These are phyloP conservation scores for Mustela erminea DNA, from an alignment of 2,797 vertebrate species.

Conservation along the genomic window DNA sequence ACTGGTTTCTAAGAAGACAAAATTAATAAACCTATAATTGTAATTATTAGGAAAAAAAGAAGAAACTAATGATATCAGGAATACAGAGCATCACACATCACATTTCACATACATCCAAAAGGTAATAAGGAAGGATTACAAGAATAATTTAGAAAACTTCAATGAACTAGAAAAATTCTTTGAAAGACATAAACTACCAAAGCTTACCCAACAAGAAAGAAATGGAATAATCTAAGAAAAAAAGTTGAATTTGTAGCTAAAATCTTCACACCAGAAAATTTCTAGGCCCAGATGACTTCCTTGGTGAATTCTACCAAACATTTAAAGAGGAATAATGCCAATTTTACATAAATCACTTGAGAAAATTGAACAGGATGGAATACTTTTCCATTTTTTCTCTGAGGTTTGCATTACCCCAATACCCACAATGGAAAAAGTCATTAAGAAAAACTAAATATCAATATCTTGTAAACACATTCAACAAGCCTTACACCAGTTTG, in stretches of 20 bases:
- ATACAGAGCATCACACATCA: not conserved
- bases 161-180: not conserved
- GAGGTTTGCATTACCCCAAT: not conserved
- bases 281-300: not conserved
- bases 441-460: not conserved
- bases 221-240: not conserved
- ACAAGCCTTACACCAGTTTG: not conserved
- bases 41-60: not conserved
- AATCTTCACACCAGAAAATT: not conserved
- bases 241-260: not conserved
- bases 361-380: not conserved
- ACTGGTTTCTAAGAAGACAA: not conserved
- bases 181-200: not conserved
- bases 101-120: not conserved
- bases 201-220: not conserved
- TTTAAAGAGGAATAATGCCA: not conserved
- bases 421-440: not conserved
- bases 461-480: not conserved
- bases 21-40: not conserved
- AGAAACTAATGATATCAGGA: not conserved
- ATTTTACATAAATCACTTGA: not conserved
- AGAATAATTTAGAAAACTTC: not conserved
- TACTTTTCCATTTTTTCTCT: not conserved
- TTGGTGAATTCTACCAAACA: not conserved
- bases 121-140: not conserved